Conservation (phyloP, 2,888 invertebrate genomes). For the Odiellus spinosus region DNA sequence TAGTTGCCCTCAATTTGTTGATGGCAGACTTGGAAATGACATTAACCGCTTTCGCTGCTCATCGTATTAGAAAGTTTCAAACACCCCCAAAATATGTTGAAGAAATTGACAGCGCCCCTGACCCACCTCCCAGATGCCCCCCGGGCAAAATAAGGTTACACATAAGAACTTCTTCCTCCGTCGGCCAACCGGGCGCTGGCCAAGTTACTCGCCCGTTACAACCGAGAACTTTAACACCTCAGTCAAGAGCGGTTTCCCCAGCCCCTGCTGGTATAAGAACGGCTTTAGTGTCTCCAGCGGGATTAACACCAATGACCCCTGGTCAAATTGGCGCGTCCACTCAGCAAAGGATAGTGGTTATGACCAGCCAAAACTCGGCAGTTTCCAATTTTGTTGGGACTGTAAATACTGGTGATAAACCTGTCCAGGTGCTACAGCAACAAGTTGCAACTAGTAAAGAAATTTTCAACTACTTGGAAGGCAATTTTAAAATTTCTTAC, state of each 20-base stretch:
- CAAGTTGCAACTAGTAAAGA: no score
- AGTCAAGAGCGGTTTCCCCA: slow-evolving; percentile 1
- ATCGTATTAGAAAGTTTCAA: slow-evolving; percentile 57
- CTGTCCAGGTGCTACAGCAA: no score
- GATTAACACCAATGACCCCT: slow-evolving; percentile 1
- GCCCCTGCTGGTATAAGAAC: slow-evolving; percentile 6
- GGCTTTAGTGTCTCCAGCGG: not conserved
- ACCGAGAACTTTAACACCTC: not conserved
- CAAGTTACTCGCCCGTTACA: not conserved
- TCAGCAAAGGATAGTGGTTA: slow-evolving; percentile 11
- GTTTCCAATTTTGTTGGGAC: no score
- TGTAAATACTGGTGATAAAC: no score
- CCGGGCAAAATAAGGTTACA: slow-evolving; percentile 47
- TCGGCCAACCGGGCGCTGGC: not conserved
- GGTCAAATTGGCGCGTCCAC: not conserved
- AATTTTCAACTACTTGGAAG: no score
- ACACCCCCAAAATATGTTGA: slow-evolving; percentile 53
- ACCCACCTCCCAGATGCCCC: slow-evolving; percentile 45
- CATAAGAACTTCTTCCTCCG: slow-evolving; percentile 30
- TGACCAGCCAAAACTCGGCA: slow-evolving; percentile 9
- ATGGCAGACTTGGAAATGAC: slow-evolving; percentile 48
- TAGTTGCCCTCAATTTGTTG: slow-evolving; percentile 45
- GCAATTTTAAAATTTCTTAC: no score
- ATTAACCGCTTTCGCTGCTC: slow-evolving; percentile 65
- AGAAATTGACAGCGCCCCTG: slow-evolving; percentile 44